These are phyloP conservation scores for Sebastes schlegelii DNA, from an alignment of 2,113 vertebrate species.

Conservation along the genomic window DNA sequence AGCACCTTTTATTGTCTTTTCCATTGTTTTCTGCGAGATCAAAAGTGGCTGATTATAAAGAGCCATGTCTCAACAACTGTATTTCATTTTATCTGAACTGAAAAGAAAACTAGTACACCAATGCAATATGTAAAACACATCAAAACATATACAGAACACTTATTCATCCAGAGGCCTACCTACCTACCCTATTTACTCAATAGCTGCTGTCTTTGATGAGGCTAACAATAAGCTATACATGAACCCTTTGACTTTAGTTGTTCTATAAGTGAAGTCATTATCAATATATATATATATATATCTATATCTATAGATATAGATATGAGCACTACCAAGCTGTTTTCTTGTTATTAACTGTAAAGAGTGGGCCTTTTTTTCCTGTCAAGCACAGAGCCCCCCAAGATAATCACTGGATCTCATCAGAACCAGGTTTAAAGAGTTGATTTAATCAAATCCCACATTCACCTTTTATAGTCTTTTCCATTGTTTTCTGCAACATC, in stretches of 20 bases:
- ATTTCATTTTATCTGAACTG: too few relatives aligned
- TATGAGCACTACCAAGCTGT: not conserved
- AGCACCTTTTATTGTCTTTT: conserved; percentile 15
- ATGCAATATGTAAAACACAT: not conserved
- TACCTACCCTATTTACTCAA: conserved; percentile 12
- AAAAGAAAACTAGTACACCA: not conserved
- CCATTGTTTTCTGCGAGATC: conserved; percentile 51
- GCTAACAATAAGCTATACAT: conserved; percentile 83
- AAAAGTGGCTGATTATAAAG: conserved; percentile 26
- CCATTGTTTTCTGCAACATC: conserved; percentile 52
- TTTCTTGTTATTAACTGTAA: not conserved
- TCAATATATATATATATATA: not conserved
- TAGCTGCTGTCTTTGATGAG: conserved; percentile 59
- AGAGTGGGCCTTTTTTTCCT: conserved; percentile 11
- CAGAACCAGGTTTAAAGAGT: not conserved
- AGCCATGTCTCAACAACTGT: not conserved
- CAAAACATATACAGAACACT: not conserved
- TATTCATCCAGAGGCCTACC: conserved; percentile 27
- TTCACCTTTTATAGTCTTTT: conserved; percentile 15
- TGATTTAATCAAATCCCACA: conserved; percentile 6
- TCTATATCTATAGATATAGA: too few relatives aligned
- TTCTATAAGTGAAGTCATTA: conserved; percentile 13
- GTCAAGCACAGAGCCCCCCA: conserved; percentile 15
- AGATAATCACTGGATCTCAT: not conserved
- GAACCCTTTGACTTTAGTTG: conserved; percentile 61